Evolutionary conservation across 2,113 vertebrate species (phyloP), one percentile per base, ranked within the genome.

Genomic region (Stegostoma tigrinum): DNA sequence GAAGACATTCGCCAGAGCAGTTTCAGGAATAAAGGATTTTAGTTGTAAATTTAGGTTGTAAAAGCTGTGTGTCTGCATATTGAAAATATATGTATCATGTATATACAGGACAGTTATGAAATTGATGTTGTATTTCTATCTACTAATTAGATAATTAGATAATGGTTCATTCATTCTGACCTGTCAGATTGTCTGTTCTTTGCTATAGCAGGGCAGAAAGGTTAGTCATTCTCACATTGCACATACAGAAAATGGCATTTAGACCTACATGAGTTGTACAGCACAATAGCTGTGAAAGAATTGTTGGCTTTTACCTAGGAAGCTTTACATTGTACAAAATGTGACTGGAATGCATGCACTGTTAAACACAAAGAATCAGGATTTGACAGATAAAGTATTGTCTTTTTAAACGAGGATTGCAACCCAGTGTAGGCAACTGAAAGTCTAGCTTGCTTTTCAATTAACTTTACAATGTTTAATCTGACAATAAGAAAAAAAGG

Each of bases 381-480:
- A 95, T 45, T 72, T 95, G 94, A 95, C 94, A 95, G 94, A 72
- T 61, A 52, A 68, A 72, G n/a, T 72, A 95, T 95, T 95, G 94
- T 72, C 94, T 95, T 95, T 95, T 95, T 95, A 75, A 95, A 95
- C 67, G 19, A 27, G 67, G 24, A 72, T 72, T 72, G 68, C 68
- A 42, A 72, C 48, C 42, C 52, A 95, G 67, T 75, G 68, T 95
- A 95, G 42, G 38, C 94, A 75, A 48, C 42, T 12, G 48, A 95
- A 52, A 95, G 52, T 30, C 68, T 27, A 52, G 68, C 42, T 94
- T 3, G 64, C 91, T 95, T 95, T 95, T 75, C 94, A 72, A 95
- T 95, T 95, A 95, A 70, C 93, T 95, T 67, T 95, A 67, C 93
- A 66, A 95, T 72, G 67, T 95, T 95, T 95, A 95, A 95, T 95